Conservation (phyloP, 2,797 vertebrate genomes). For the Pteropus rufus region DNA sequence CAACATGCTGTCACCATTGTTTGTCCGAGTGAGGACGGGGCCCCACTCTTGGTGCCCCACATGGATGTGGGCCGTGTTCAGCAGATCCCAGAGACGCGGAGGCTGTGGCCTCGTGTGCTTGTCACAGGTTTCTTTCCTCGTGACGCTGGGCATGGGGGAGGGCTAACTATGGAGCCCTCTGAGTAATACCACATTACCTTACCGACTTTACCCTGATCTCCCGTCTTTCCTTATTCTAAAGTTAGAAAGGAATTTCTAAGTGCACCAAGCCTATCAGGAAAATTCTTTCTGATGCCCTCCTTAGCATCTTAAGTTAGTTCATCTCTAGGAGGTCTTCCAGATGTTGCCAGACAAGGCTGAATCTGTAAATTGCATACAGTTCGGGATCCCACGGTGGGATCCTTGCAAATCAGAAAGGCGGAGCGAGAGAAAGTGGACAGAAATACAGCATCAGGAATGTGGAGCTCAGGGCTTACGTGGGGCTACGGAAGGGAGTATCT, state of each 20-base stretch:
- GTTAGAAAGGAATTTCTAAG: neutral
- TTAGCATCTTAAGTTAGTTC: neutral
- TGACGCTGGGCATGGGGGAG: rapidly evolving
- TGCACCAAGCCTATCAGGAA: neutral
- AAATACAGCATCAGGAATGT: neutral
- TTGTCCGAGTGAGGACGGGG: neutral
- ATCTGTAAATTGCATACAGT: neutral
- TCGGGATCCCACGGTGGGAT: neutral
- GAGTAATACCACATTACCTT: rapidly evolving
- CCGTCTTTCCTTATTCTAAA: neutral
- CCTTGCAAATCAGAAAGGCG: neutral
- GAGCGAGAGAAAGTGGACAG: neutral
- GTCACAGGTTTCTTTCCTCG: neutral
- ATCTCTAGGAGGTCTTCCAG: neutral
- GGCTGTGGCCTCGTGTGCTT: neutral
- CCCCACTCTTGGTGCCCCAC: neutral
- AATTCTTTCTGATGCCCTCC: neutral
- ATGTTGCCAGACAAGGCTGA: neutral
- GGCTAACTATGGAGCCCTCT: no score
- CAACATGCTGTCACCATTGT: rapidly evolving
- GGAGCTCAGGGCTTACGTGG: neutral
- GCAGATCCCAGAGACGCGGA: neutral
- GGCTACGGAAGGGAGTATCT: neutral
- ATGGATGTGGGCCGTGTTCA: neutral
- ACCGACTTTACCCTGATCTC: neutral